Evolutionary conservation across 2,113 vertebrate genomes (phyloP).

Genomic region (Tautogolabrus adspersus): DNA sequence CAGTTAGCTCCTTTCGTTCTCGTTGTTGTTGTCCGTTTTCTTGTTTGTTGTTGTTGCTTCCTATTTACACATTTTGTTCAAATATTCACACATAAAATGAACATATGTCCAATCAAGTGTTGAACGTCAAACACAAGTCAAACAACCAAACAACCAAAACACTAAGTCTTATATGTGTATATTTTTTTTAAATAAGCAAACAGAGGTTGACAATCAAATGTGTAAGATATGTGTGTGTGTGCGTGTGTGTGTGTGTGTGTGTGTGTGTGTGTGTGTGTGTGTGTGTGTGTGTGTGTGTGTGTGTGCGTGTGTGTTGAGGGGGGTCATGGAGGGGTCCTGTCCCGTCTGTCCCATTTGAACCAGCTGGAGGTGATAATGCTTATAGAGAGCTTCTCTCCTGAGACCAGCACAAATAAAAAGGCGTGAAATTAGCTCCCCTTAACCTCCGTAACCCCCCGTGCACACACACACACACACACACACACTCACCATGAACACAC

Average conservation of each 20-base stretch:
- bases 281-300: constrained; percentile 14
- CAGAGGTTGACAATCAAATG: neutral
- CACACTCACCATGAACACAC: constrained; percentile 15
- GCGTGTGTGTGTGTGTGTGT: too few relatives aligned
- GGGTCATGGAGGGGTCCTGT: constrained; percentile 8
- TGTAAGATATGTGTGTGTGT: too few relatives aligned
- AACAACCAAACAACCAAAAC: too few relatives aligned
- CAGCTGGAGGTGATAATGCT: constrained; percentile 82
- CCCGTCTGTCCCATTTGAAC: constrained; percentile 62
- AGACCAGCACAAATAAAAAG: constrained; percentile 81
- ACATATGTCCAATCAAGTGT: neutral
- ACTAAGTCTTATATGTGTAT: too few relatives aligned
- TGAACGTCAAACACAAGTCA: too few relatives aligned
- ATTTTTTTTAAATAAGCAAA: neutral
- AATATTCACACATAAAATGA: too few relatives aligned
- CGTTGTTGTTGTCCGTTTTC: too few relatives aligned
- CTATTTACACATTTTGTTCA: too few relatives aligned
- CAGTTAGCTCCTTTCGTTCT: too few relatives aligned
- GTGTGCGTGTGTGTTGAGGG: constrained; percentile 19
- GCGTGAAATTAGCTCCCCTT: constrained; percentile 84
- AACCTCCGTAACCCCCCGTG: constrained; percentile 71
- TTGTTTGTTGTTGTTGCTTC: too few relatives aligned
- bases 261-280: too few relatives aligned
- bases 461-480: constrained; percentile 25
- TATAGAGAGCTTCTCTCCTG: constrained; percentile 73